Evolutionary conservation across 2,888 invertebrate species (phyloP).

Genomic region (Aproaerema taeniolella): DNA sequence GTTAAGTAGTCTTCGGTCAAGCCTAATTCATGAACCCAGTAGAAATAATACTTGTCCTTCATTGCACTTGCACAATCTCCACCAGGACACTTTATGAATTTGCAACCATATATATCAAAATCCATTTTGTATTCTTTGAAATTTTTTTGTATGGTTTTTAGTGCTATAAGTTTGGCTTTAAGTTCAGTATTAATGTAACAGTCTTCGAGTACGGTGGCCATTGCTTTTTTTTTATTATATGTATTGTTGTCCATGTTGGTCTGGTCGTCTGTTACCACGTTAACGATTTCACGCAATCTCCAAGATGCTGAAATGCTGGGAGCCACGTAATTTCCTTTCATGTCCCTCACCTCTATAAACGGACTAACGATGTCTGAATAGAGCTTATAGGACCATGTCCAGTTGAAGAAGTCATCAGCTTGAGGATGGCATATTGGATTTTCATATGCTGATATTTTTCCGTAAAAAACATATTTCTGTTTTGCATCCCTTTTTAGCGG

Average conservation of each 20-base stretch:
- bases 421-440: conserved; percentile 42
- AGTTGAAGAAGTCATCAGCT: conserved; percentile 55
- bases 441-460: conserved; percentile 38
- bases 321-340: conserved; percentile 35
- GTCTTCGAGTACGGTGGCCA: conserved; percentile 31
- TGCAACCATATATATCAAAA: conserved; percentile 71
- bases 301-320: too few relatives aligned
- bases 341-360: conserved; percentile 50
- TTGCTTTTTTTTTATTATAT: conserved; percentile 19
- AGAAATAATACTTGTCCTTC: conserved; percentile 48
- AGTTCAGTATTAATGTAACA: conserved; percentile 25
- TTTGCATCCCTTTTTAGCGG: conserved; percentile 35
- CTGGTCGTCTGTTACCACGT: too few relatives aligned
- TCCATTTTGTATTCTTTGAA: conserved; percentile 23
- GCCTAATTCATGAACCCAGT: conserved; percentile 45
- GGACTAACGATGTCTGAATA: conserved; percentile 54
- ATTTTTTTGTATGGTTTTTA: not conserved
- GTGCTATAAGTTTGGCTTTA: not conserved
- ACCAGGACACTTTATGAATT: conserved; percentile 31
- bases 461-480: conserved; percentile 58
- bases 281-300: too few relatives aligned
- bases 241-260: not conserved
- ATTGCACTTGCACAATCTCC: conserved; percentile 35
- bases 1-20: conserved; percentile 53
- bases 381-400: conserved; percentile 66